Conservation (phyloP, 2,888 invertebrate species). For the Zaprionus obscuricornis region DNA sequence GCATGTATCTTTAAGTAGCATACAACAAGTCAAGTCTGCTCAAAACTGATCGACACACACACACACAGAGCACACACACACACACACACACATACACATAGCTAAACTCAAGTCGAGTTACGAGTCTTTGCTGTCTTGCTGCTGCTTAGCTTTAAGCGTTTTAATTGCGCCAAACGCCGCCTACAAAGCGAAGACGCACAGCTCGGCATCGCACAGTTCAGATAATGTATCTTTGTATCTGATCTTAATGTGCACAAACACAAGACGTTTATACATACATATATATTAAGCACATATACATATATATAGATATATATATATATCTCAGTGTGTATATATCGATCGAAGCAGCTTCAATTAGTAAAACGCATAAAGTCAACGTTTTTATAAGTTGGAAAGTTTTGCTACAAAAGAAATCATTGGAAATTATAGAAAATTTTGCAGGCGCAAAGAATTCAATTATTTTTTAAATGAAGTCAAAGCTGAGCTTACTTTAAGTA, state of each 20-base stretch:
- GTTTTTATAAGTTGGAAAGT: no score
- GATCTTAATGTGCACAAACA: constrained; percentile 75
- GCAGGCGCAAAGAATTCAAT: no score
- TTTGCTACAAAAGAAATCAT: no score
- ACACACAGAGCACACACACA: constrained; percentile 24
- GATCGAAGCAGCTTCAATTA: constrained; percentile 58
- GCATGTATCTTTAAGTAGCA: constrained; percentile 73
- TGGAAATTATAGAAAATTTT: no score
- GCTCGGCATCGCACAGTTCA: constrained; percentile 42
- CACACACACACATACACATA: no score
- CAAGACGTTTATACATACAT: constrained; percentile 10
- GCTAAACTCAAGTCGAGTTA: no score
- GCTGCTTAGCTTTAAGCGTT: constrained; percentile 70
- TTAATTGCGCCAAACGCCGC: constrained; percentile 74
- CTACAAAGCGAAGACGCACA: constrained; percentile 63
- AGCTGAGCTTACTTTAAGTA: no score
- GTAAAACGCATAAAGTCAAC: constrained; percentile 37
- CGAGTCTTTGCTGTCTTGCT: constrained; percentile 36
- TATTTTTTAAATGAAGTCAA: no score
- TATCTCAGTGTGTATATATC: background rate
- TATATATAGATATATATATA: constrained; percentile 14
- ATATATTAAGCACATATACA: constrained; percentile 13
- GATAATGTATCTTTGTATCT: constrained; percentile 80
- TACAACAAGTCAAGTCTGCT: constrained; percentile 32
- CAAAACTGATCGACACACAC: constrained; percentile 23